phyloP scores from a whole-genome alignment of 2,888 invertebrate species.

The Ashinkailepas kermadecensis region DNA sequence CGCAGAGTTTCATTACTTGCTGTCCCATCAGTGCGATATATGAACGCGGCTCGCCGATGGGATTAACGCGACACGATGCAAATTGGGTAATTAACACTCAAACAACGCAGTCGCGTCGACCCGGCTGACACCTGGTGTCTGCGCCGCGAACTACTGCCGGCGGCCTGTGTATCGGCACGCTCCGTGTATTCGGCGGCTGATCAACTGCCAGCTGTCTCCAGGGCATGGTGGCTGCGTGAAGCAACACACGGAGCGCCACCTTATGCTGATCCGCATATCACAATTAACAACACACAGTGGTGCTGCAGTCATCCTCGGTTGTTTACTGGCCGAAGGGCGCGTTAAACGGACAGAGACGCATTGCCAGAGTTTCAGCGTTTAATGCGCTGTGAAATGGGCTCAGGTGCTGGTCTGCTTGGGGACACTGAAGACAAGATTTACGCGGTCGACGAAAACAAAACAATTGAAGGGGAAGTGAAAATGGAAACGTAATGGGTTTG shows the following conservation, averaged over 20 bases:
- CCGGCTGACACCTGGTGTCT: neutral
- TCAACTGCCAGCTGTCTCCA: no score
- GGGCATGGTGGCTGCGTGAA: no score
- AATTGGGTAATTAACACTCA: conserved; percentile 1
- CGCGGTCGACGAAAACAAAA: conserved; percentile 10
- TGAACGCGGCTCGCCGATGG: neutral
- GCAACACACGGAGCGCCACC: no score
- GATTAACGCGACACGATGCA: conserved; percentile 15
- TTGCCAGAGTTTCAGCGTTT: neutral
- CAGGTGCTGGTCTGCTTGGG: conserved; percentile 6
- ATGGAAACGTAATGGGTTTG: conserved; percentile 16
- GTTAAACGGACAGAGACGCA: neutral
- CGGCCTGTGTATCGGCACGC: no score
- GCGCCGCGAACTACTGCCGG: neutral
- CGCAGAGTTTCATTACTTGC: conserved; percentile 19
- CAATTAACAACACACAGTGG: no score
- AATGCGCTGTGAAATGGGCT: conserved; percentile 22
- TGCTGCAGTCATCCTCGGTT: neutral
- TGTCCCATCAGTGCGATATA: conserved; percentile 20
- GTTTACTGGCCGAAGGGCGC: neutral
- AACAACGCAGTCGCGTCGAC: neutral
- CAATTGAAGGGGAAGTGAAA: conserved; percentile 6
- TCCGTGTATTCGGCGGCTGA: no score
- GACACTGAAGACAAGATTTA: conserved; percentile 19
- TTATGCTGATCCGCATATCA: no score